A percentile compares a stretch with the other conserved stretches of the same genome.
Conservation (phyloP, 1,140 invertebrate genomes). For the Meloidogyne hapla region DNA sequence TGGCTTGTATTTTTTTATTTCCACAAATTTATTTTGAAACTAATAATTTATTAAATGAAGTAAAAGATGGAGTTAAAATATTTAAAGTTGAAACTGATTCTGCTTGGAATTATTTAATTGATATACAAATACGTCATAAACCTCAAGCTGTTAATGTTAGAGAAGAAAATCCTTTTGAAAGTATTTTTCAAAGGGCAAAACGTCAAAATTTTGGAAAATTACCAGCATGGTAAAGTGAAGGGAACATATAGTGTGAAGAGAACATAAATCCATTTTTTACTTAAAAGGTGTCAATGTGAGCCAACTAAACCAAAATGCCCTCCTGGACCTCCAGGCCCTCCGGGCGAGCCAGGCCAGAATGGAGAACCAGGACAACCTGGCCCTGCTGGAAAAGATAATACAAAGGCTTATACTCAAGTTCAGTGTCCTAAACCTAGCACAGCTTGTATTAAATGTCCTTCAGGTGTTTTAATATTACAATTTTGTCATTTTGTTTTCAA, state of each 20-base stretch:
- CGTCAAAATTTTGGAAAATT: constrained; percentile 38
- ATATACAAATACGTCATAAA: constrained; percentile 43
- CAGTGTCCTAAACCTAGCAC: constrained; percentile 15
- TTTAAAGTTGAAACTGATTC: constrained; percentile 52
- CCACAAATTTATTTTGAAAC: constrained; percentile 34
- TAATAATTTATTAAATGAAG: constrained; percentile 12
- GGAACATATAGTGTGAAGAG: neutral
- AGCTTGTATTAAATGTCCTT: constrained; percentile 31
- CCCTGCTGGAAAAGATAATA: constrained; percentile 24
- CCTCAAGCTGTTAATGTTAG: constrained; percentile 32
- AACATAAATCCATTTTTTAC: neutral
- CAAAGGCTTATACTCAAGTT: constrained; percentile 8
- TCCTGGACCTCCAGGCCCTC: constrained; percentile 33
- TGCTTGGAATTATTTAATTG: constrained; percentile 50
- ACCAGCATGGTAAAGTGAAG: constrained; percentile 32
- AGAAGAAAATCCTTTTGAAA: constrained; percentile 46
- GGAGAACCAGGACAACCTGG: constrained; percentile 23
- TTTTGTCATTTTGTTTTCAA: too few species aligned
- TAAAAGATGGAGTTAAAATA: constrained; percentile 44
- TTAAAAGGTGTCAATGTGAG: constrained; percentile 47
- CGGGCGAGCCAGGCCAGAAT: constrained; percentile 24
- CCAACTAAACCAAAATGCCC: constrained; percentile 49
- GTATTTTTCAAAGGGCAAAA: constrained; percentile 44
- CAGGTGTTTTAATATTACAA: neutral
- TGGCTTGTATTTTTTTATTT: constrained; percentile 32